A percentile compares a stretch with the other conserved stretches of the same genome.
Evolutionary conservation across 2,888 invertebrate genomes (phyloP).

Genomic region (Eudasyphora cyanicolor): DNA sequence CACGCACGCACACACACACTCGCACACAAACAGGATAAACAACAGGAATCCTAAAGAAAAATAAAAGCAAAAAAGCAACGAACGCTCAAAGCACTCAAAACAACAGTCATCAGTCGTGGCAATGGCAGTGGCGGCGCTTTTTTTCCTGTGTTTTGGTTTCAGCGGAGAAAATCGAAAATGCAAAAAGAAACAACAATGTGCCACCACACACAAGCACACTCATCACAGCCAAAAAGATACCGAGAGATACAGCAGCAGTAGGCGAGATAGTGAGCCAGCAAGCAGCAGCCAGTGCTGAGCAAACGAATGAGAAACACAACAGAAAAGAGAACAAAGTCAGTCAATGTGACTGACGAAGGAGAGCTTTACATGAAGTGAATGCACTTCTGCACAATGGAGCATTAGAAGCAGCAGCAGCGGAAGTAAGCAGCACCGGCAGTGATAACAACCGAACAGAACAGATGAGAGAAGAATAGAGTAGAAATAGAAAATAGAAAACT

Average conservation of each 20-base stretch:
- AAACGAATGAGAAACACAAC: constrained; percentile 5
- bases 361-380: constrained; percentile 10
- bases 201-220: not conserved
- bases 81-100: constrained; percentile 9
- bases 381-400: constrained; percentile 40
- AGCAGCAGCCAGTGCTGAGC: too few species aligned
- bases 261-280: not conserved
- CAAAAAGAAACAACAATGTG: constrained; percentile 25
- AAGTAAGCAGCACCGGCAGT: too few species aligned
- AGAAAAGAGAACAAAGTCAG: constrained; percentile 35
- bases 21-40: constrained; percentile 24
- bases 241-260: constrained; percentile 1
- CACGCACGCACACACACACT: not conserved
- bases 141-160: not conserved
- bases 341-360: constrained; percentile 11
- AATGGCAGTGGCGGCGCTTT: too few species aligned
- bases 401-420: too few species aligned
- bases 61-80: constrained; percentile 23
- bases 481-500: not conserved
- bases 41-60: constrained; percentile 34
- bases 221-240: not conserved
- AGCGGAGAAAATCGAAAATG: not conserved
- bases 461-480: not conserved
- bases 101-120: not conserved
- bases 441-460: not conserved